Evolutionary conservation across 2,888 invertebrate species (phyloP).

Genomic region (Hanleya hanleyi): DNA sequence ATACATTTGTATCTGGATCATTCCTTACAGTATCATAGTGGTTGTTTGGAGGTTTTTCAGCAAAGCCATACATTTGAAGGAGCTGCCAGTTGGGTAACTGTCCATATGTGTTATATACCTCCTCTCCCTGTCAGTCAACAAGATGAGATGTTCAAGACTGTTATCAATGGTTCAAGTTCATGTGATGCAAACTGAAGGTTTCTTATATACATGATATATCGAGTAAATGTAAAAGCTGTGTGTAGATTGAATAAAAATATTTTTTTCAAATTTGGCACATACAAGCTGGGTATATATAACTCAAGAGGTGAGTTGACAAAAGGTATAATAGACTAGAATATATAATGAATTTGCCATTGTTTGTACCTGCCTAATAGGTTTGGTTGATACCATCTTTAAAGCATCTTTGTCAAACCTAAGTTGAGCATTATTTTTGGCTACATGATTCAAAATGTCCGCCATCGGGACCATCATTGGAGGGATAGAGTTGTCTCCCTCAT

Average conservation of each 20-base stretch:
- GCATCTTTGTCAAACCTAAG: conserved; percentile 66
- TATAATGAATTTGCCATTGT: no score
- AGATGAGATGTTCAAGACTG: neutral
- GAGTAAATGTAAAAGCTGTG: no score
- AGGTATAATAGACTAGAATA: no score
- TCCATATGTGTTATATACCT: conserved; percentile 73
- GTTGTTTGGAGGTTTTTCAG: conserved; percentile 65
- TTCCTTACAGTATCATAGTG: conserved; percentile 67
- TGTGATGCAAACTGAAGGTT: no score
- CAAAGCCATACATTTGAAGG: conserved; percentile 73
- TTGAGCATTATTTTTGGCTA: conserved; percentile 70
- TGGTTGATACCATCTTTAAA: conserved; percentile 67
- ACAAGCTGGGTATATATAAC: no score
- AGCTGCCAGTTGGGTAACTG: conserved; percentile 68
- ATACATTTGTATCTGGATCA: no score
- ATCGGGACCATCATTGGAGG: conserved; percentile 73
- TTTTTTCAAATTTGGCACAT: no score
- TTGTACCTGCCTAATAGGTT: conserved; percentile 65
- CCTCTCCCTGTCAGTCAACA: conserved; percentile 62
- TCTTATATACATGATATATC: no score
- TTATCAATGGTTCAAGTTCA: no score
- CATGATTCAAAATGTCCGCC: conserved; percentile 73
- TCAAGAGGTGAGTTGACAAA: no score
- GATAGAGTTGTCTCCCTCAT: conserved; percentile 36
- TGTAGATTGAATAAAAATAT: no score